phyloP scores from a whole-genome alignment of 2,888 invertebrate genomes.

The Drosophila antonietae region DNA sequence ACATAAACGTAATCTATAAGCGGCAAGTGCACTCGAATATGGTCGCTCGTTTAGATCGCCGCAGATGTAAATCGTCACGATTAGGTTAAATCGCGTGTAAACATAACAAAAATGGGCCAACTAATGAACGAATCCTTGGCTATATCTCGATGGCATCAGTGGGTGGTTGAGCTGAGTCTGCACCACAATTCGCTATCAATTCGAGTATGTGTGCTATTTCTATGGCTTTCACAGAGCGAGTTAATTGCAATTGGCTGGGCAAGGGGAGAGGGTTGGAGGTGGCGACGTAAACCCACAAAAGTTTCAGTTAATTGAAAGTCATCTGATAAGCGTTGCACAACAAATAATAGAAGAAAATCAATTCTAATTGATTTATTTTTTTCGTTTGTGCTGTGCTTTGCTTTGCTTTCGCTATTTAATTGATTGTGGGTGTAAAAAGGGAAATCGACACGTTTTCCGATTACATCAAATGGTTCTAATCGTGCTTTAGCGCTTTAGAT shows the following conservation, averaged over 20 bases:
- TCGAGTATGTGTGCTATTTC: slow-evolving; percentile 15
- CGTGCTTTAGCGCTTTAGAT: neutral
- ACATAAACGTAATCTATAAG: slow-evolving; percentile 54
- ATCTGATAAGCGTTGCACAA: slow-evolving; percentile 27
- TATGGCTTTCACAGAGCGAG: slow-evolving; percentile 27
- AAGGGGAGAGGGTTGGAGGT: neutral
- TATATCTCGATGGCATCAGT: neutral
- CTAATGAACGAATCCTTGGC: slow-evolving; percentile 33
- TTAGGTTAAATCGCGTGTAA: slow-evolving; percentile 58
- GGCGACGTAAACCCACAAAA: slow-evolving; percentile 30
- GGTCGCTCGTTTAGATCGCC: slow-evolving; percentile 35
- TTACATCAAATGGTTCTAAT: slow-evolving; percentile 4
- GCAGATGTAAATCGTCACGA: slow-evolving; percentile 75
- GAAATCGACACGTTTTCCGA: slow-evolving; percentile 15
- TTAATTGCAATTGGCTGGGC: slow-evolving; percentile 29
- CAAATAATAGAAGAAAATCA: slow-evolving; percentile 28
- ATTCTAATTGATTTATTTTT: slow-evolving; percentile 25
- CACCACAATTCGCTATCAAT: slow-evolving; percentile 16
- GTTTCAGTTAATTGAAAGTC: slow-evolving; percentile 34
- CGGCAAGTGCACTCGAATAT: slow-evolving; percentile 39
- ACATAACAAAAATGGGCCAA: slow-evolving; percentile 33
- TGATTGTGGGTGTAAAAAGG: slow-evolving; percentile 3
- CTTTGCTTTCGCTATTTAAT: slow-evolving; percentile 18
- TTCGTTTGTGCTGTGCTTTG: neutral
- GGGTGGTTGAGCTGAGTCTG: neutral